Conservation (phyloP, 2,113 vertebrate species). For the Shinisaurus crocodilurus region DNA sequence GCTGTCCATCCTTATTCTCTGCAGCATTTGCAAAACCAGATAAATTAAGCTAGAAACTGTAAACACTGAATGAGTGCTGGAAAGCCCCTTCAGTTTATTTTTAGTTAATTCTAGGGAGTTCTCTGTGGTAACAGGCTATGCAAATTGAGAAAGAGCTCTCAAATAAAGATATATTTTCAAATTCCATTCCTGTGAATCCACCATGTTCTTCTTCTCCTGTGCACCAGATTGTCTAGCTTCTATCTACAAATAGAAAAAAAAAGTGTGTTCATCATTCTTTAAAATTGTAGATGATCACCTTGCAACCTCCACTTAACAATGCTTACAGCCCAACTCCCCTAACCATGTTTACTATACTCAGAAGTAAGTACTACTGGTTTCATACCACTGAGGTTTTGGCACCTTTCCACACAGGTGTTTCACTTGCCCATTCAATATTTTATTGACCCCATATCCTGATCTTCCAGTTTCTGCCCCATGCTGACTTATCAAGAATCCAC, state of each 20-base stretch:
- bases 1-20: background rate
- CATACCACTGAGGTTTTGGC: background rate
- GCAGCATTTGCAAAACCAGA: constrained; percentile 5
- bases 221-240: background rate
- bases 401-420: background rate
- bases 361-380: background rate
- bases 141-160: constrained; percentile 54
- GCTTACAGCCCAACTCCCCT: background rate
- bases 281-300: background rate
- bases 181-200: constrained; percentile 31
- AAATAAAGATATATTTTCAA: constrained; percentile 33
- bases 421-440: background rate
- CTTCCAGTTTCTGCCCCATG: background rate
- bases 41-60: constrained; percentile 35
- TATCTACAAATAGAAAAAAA: background rate
- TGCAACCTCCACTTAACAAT: background rate
- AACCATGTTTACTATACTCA: background rate
- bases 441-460: background rate
- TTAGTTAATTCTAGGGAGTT: constrained; percentile 66
- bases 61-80: constrained; percentile 55
- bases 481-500: background rate
- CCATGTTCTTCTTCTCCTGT: constrained; percentile 17
- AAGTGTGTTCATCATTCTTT: background rate
- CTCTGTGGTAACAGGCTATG: constrained; percentile 58
- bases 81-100: constrained; percentile 67